Evolutionary conservation across 2,113 vertebrate species (phyloP).

Genomic region (Theropithecus gelada): DNA sequence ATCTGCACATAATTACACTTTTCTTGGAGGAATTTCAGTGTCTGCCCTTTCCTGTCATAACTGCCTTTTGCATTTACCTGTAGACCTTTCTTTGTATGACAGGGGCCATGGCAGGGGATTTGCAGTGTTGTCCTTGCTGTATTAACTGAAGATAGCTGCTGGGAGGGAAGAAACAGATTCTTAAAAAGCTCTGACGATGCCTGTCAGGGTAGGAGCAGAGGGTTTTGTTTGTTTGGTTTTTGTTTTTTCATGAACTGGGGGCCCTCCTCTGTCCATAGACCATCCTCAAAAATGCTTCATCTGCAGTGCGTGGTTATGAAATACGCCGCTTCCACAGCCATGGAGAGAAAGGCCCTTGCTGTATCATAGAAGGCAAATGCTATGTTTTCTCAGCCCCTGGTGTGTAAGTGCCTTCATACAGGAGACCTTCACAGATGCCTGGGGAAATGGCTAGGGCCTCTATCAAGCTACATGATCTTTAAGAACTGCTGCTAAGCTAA

Average conservation of each 20-base stretch:
- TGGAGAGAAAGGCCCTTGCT: neutral
- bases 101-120: neutral
- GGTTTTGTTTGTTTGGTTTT: neutral
- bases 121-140: neutral
- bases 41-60: neutral
- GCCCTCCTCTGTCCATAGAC: neutral
- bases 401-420: neutral
- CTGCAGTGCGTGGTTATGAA: fast-evolving
- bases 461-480: neutral
- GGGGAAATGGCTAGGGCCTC: neutral
- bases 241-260: neutral
- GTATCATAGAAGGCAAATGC: neutral
- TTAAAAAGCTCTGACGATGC: neutral
- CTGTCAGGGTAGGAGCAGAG: neutral
- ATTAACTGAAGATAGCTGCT: neutral
- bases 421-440: neutral
- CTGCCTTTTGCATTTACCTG: neutral
- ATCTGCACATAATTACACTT: neutral
- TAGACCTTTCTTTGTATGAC: neutral
- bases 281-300: neutral
- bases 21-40: neutral
- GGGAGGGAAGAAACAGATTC: neutral
- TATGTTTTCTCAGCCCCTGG: neutral
- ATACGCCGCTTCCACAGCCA: neutral
- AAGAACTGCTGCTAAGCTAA: neutral